Percentiles rank a stretch among this genome's conserved stretches.
Evolutionary conservation across 2,888 invertebrate species (phyloP).

Genomic region (Parnassius apollo): DNA sequence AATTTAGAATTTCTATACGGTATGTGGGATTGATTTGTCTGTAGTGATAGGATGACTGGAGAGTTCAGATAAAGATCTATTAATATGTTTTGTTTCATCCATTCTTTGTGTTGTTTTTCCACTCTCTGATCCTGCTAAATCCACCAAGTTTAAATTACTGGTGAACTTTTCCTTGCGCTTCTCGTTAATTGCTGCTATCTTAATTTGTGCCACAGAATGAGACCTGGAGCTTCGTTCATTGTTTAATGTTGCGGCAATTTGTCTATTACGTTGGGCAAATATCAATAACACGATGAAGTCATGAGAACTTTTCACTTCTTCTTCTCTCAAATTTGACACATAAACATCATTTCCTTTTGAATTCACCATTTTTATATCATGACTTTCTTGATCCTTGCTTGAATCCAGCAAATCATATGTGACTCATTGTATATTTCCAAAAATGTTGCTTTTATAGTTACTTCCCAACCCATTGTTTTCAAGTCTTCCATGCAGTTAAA

Average conservation of each 20-base stretch:
- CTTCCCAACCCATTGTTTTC: constrained; percentile 88
- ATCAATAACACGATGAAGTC: constrained; percentile 86
- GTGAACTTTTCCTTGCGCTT: constrained; percentile 82
- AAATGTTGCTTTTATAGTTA: constrained; percentile 87
- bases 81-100: constrained; percentile 92
- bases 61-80: constrained; percentile 89
- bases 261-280: constrained; percentile 89
- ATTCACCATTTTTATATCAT: constrained; percentile 88
- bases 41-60: constrained; percentile 91
- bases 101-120: constrained; percentile 85
- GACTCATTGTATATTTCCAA: constrained; percentile 92
- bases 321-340: constrained; percentile 86
- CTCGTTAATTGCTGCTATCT: constrained; percentile 84
- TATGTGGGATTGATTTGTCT: constrained; percentile 91
- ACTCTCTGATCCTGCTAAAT: constrained; percentile 93
- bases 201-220: constrained; percentile 86
- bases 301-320: constrained; percentile 82
- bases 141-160: constrained; percentile 90
- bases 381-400: constrained; percentile 83
- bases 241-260: constrained; percentile 87
- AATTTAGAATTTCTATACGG: constrained; percentile 95
- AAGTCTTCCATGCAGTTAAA: constrained; percentile 87
- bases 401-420: constrained; percentile 88
- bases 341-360: constrained; percentile 85
- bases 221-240: constrained; percentile 87